Percentiles rank a stretch among this genome's conserved stretches.
Conservation (phyloP, 2,797 vertebrate species). For the Sebastes steindachneri region DNA sequence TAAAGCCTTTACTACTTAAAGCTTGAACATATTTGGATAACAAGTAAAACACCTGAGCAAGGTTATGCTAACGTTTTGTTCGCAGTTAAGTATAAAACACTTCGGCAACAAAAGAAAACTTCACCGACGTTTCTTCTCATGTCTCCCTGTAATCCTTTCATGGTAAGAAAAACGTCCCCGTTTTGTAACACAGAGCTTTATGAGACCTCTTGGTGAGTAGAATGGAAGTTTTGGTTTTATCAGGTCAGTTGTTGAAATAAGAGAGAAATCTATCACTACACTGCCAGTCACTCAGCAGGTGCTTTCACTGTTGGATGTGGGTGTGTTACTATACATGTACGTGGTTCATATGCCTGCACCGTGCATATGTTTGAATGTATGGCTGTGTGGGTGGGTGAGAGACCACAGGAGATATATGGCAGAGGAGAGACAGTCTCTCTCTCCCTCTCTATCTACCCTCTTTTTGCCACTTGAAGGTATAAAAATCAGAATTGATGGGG, state of each 20-base stretch:
- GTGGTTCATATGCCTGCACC: slow-evolving; percentile 11
- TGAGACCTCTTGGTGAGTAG: background rate
- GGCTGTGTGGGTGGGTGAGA: slow-evolving; percentile 59
- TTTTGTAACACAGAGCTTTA: background rate
- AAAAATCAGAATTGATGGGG: background rate
- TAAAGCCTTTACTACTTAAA: background rate
- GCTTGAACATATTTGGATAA: background rate
- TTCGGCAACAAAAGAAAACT: background rate
- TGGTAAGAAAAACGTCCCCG: background rate
- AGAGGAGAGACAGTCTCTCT: slow-evolving; percentile 29
- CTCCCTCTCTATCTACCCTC: background rate
- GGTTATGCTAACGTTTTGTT: background rate
- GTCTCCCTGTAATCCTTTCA: background rate
- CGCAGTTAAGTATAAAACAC: background rate
- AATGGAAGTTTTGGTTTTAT: background rate
- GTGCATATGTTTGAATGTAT: slow-evolving; percentile 54
- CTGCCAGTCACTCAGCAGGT: background rate
- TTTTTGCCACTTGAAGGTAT: background rate
- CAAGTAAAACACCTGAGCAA: background rate
- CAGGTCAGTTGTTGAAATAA: background rate
- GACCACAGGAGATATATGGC: slow-evolving; percentile 34
- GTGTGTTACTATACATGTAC: background rate
- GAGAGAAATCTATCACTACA: background rate
- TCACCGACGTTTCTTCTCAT: background rate
- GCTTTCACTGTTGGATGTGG: background rate